These are phyloP conservation scores for Catamblyrhynchus diadema DNA, from an alignment of 2,797 vertebrate species.

Conservation along the genomic window DNA sequence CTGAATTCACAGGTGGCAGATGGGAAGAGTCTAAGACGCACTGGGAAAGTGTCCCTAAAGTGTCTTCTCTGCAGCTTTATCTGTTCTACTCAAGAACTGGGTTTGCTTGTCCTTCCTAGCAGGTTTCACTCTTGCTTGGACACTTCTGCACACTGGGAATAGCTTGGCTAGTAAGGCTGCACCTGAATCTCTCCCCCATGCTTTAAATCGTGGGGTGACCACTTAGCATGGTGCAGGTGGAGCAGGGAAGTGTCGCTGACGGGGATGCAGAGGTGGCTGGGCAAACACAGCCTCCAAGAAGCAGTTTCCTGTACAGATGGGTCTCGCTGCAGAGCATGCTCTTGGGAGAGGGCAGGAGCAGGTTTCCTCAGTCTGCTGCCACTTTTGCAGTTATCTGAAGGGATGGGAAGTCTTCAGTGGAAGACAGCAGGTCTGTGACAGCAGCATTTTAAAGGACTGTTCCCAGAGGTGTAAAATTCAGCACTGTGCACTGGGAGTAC, in stretches of 20 bases:
- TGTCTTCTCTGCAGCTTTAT: background rate
- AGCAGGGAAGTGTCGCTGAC: background rate
- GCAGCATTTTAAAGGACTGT: background rate
- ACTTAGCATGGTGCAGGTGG: background rate
- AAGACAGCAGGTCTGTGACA: background rate
- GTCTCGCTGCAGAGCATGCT: background rate
- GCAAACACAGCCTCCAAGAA: background rate
- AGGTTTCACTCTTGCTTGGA: background rate
- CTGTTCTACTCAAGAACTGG: background rate
- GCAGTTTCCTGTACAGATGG: background rate
- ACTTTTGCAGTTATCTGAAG: background rate
- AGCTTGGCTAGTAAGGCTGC: background rate
- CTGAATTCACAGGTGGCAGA: conserved; percentile 7
- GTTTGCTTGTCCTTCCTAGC: background rate
- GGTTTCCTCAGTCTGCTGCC: background rate
- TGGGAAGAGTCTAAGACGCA: background rate
- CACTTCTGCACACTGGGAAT: background rate
- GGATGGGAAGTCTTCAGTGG: background rate
- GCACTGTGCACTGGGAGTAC: background rate
- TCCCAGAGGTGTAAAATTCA: background rate
- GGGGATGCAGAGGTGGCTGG: background rate
- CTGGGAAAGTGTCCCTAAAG: background rate
- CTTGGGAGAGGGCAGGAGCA: background rate
- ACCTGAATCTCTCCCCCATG: background rate
- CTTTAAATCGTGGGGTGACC: background rate